Base-by-base conservation (phyloP, 2,797 vertebrate species). In the Periophthalmus magnuspinnatus region DNA sequence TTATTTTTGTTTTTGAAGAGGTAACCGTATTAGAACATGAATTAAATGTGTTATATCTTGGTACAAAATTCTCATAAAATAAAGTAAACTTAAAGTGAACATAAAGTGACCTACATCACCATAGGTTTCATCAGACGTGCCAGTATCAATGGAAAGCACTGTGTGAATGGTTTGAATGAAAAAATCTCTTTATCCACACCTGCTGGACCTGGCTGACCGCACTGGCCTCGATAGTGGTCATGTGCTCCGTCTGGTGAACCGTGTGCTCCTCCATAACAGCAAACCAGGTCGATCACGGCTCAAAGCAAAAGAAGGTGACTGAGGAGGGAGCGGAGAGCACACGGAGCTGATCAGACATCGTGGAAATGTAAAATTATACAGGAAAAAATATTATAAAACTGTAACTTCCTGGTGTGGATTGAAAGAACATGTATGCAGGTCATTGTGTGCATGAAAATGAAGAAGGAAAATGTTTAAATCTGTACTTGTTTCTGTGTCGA, bases 221-320 rank as follows among this genome's bases (percentile, higher is more conserved):
- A 22, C 96, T 94, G 24, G 97, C 96, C 91, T 99, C 97, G 45
- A 99, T 97, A 83, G 96, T 98, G 48, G 96, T 97, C 95, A 99
- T 97, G 93, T 96, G 96, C 65, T 98, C 97, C 0, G 96, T 90
- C 74, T 96, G 95, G 78, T 93, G 94, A 85, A 97, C 91, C 0
- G 86, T 76, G 94, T 98, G 96, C 21, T 98, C 97, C 84, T 98
- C 97, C 97, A 99, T 99, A 68, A 90, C 83, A 41, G 65, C 67
- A 71, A 77, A 68, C 84, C 76, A 60, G 58, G 70, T 83, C 73
- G 71, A 69, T 24, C 54, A 75, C 81, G 64, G 77, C 76, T 83
- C 79, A 69, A 72, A 79, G 76, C 68, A 77, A 64, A 13, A 65
- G 58, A 69, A 7, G 66, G 54, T 34, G 71, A 80, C 87, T 84